A percentile compares a stretch with the other conserved stretches of the same genome.
Evolutionary conservation across 2,888 invertebrate genomes (phyloP).

Genomic region (Microplitis manilae): DNA sequence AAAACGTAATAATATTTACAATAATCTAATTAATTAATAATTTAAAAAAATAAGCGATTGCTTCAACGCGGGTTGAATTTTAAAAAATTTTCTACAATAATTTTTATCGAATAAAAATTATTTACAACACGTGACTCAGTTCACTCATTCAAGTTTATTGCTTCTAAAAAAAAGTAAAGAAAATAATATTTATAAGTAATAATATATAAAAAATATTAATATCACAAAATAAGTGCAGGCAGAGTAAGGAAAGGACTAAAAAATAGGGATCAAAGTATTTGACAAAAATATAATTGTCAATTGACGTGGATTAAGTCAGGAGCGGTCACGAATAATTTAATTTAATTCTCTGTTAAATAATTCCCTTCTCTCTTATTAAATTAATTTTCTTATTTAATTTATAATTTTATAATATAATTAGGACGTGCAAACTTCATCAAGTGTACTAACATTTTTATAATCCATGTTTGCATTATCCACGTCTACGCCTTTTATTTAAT

Average conservation of each 20-base stretch:
- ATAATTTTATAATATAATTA: constrained; percentile 26
- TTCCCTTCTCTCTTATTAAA: constrained; percentile 2
- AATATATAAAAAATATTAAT: constrained; percentile 68
- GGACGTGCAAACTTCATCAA: constrained; percentile 53
- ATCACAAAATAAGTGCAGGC: constrained; percentile 69
- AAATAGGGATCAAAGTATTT: constrained; percentile 55
- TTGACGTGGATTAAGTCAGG: constrained; percentile 56
- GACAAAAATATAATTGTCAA: constrained; percentile 37
- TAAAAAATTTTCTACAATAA: not conserved
- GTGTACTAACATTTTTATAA: not conserved
- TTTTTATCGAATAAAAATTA: not conserved
- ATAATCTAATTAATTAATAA: constrained; percentile 34
- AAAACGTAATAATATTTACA: constrained; percentile 47
- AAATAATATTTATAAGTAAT: constrained; percentile 45
- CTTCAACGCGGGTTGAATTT: not conserved
- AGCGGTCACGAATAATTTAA: constrained; percentile 57
- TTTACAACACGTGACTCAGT: constrained; percentile 24
- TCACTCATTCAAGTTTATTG: constrained; percentile 21
- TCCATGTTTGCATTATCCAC: constrained; percentile 50
- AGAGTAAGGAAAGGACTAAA: constrained; percentile 65
- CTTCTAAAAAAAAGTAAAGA: constrained; percentile 12
- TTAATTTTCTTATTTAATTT: constrained; percentile 28
- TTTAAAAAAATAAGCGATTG: constrained; percentile 21
- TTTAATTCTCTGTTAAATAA: constrained; percentile 12
- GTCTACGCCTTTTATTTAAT: constrained; percentile 51